Evolutionary conservation across 2,888 invertebrate genomes (phyloP).

Genomic region (Rhagophthalmus giganteus): DNA sequence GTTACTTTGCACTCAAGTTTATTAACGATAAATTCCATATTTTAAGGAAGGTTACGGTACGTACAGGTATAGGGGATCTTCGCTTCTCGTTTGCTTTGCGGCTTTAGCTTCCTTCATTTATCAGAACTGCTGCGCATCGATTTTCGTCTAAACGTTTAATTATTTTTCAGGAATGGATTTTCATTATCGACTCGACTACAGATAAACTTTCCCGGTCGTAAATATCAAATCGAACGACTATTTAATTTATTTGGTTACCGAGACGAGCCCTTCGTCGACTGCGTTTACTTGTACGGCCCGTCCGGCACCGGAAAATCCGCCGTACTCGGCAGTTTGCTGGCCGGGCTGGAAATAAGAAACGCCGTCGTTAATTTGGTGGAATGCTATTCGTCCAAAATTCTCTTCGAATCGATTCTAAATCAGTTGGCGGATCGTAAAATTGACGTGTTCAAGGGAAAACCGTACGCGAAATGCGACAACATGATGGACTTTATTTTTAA

Average conservation of each 20-base stretch:
- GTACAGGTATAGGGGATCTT: too few species aligned
- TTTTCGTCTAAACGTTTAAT: too few species aligned
- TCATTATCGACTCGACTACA: too few species aligned
- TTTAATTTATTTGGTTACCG: constrained; percentile 52
- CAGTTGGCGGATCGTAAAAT: constrained; percentile 58
- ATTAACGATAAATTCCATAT: neutral
- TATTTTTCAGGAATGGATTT: constrained; percentile 3
- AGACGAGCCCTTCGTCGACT: constrained; percentile 67
- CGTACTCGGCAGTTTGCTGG: constrained; percentile 65
- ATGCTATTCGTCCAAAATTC: constrained; percentile 74
- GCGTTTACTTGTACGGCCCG: constrained; percentile 80
- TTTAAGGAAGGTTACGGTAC: too few species aligned
- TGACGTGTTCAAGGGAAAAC: constrained; percentile 50
- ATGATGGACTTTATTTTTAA: constrained; percentile 65
- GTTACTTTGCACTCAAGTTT: neutral
- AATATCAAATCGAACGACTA: constrained; percentile 49
- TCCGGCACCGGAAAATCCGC: constrained; percentile 83
- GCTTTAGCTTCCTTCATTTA: too few species aligned
- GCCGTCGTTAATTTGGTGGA: constrained; percentile 79
- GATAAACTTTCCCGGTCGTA: constrained; percentile 46
- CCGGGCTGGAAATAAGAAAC: constrained; percentile 61
- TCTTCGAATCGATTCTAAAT: constrained; percentile 75
- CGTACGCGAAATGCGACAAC: constrained; percentile 65
- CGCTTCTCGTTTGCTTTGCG: too few species aligned
- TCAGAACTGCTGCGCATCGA: too few species aligned